Base-by-base conservation (phyloP, 37 sponge, comb jelly and placozoan genomes). In the Chondrilla cf. caribensis region DNA sequence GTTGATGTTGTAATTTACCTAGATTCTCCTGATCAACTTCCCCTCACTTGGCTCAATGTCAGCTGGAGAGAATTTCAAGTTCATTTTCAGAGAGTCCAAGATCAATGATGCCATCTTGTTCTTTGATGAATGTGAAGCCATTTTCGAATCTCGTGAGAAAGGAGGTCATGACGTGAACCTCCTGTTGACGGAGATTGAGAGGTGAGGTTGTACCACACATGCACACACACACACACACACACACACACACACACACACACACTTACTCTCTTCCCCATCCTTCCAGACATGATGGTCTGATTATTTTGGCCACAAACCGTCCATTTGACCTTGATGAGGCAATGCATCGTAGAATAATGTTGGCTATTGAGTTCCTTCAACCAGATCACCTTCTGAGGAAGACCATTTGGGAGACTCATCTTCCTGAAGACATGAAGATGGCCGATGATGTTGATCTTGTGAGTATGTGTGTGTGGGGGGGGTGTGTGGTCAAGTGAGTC, bases 51-150 rank as follows among this genome's bases (percentile, higher is more conserved):
- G 93, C 19, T 79, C 80, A 28, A 89, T 93, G 90, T 58, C 86
- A 2, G 90, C 93, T 42, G 93, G 90, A n/a, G 93, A 93, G 55
- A 93, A 87, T 82, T 90, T 93, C 51, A 93, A 93, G 83, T 93
- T 93, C 59, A 87, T 93, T 24, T 93, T 93, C 77, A 77, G 90
- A 38, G 94, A 93, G 67, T 87, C 94, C 26, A 93, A 93, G 81
- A 93, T 93, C 86, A 93, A 93, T 82, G 94, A 93, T 41, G 93
- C 93, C 70, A 93, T 93, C 41, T 58, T 93, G 73, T 93, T 93
- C 87, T 93, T 93, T 86, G 94, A 93, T 82, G 94, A 93, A 75
- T 93, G 94, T 84, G 94, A 93, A 62, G 94, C 86, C 54, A 93
- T 93, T 57, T 93, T 93, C 82, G 94, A 93, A 70, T 65, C 88